Percentiles rank a stretch among this genome's conserved stretches.
These are phyloP conservation scores for Pangasius larnaudii DNA, from an alignment of 2,797 vertebrate genomes.

Conservation along the genomic window DNA sequence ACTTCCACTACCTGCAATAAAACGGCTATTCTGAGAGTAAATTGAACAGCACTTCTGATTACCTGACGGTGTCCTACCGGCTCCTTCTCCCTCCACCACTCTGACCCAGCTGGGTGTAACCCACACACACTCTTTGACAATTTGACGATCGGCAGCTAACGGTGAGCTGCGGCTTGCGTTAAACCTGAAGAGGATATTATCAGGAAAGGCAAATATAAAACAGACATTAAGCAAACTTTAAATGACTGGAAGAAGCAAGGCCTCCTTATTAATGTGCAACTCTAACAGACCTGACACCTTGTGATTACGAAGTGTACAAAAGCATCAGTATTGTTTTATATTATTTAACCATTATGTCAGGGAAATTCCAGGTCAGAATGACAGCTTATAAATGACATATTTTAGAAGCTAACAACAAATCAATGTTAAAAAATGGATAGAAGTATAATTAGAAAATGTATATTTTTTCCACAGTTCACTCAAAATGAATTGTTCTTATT, in stretches of 20 bases:
- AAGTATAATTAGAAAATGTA: too few species aligned
- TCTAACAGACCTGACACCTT: not conserved
- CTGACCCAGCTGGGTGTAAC: conserved; percentile 84
- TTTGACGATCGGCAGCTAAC: conserved; percentile 83
- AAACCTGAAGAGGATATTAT: conserved; percentile 75
- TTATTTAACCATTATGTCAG: not conserved
- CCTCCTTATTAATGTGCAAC: not conserved
- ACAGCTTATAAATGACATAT: not conserved
- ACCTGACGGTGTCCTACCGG: conserved; percentile 66
- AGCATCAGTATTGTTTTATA: not conserved
- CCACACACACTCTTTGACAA: conserved; percentile 84
- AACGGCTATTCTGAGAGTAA: not conserved
- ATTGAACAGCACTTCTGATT: conserved; percentile 7
- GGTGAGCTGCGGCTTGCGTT: conserved; percentile 90
- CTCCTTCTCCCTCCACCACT: conserved; percentile 76
- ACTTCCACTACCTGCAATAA: not conserved
- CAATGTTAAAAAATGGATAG: not conserved
- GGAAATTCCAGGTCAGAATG: not conserved
- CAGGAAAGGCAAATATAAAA: not conserved
- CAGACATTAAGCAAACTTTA: not conserved
- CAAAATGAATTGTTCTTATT: too few species aligned
- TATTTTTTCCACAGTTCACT: too few species aligned
- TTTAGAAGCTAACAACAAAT: not conserved
- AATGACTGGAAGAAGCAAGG: not conserved
- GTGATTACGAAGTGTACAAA: not conserved